phyloP scores from a whole-genome alignment of 2,797 vertebrate genomes.

The Pseudochirops cupreus region DNA sequence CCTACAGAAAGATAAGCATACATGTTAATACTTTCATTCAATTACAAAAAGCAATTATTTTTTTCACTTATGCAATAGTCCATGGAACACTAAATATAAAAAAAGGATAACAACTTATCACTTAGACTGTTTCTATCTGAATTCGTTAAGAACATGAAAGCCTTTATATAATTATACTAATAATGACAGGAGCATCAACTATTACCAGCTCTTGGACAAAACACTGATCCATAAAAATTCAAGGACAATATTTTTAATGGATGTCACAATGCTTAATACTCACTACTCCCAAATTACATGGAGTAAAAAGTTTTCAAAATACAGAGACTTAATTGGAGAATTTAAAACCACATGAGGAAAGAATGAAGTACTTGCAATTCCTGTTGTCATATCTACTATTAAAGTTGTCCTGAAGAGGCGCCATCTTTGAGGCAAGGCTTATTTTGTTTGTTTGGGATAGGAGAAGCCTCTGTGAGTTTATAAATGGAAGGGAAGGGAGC shows the following conservation, averaged over 20 bases:
- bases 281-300: neutral
- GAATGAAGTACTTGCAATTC: neutral
- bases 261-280: neutral
- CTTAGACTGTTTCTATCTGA: neutral
- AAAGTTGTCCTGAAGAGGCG: neutral
- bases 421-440: neutral
- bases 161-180: neutral
- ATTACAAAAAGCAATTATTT: neutral
- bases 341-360: neutral
- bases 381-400: neutral
- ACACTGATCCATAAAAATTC: neutral
- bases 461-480: neutral
- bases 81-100: neutral
- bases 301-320: neutral
- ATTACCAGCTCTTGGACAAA: neutral
- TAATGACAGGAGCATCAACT: neutral
- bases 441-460: neutral
- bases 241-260: neutral
- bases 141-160: neutral
- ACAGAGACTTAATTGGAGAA: neutral
- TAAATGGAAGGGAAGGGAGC: neutral
- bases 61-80: neutral
- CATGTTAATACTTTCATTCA: neutral
- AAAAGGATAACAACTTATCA: neutral
- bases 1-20: neutral